Percentiles rank a stretch among this genome's conserved stretches.
These are phyloP conservation scores for zebrafish (Danio rerio) DNA, from an alignment of 2,113 vertebrate genomes.

Conservation along the genomic window GRCz12tu NC_133179.1:9001501-9002000, in stretches of 20 bases:
- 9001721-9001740: constrained; percentile 8
- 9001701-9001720: constrained; percentile 8
- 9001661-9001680: constrained; percentile 33
- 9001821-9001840: not conserved
- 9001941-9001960: not conserved
- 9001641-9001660: constrained; percentile 44
- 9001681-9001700: constrained; percentile 30
- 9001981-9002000: too few relatives aligned
- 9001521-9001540: constrained; percentile 46
- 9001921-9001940: not conserved
- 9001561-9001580: constrained; percentile 48
- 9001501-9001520: constrained; percentile 17
- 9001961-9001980: too few relatives aligned
- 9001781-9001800: constrained; percentile 13
- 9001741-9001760: not conserved
- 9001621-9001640: constrained; percentile 31
- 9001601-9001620: constrained; percentile 55
- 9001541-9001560: constrained; percentile 53
- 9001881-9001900: constrained; percentile 26
- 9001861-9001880: constrained; percentile 66
- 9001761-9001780: constrained; percentile 13
- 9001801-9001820: not conserved
- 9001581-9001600: constrained; percentile 57
- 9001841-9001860: constrained; percentile 36
- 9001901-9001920: not conserved